Percentiles rank a stretch among this genome's conserved stretches.
phyloP scores from a whole-genome alignment of 2,888 invertebrate species.

The Tachina fera region DNA sequence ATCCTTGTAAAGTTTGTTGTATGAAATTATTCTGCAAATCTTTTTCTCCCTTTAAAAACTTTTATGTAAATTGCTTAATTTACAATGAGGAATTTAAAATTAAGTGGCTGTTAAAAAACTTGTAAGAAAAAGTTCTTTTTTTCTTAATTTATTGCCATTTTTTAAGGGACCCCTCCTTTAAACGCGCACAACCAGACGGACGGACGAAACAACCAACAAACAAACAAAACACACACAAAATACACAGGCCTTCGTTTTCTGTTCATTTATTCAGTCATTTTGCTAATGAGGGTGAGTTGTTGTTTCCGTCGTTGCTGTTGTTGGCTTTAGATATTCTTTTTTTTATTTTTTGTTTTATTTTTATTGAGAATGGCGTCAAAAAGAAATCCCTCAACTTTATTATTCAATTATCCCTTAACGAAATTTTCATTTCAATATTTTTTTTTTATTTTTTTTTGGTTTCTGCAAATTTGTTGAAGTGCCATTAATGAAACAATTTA shows the following conservation, averaged over 20 bases:
- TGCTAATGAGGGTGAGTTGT: conserved; percentile 71
- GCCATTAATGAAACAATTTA: conserved; percentile 64
- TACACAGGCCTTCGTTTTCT: conserved; percentile 27
- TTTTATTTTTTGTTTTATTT: conserved; percentile 14
- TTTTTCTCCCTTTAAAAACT: neutral
- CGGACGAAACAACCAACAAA: conserved; percentile 24
- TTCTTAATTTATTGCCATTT: conserved; percentile 64
- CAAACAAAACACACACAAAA: neutral
- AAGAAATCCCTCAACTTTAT: conserved; percentile 64
- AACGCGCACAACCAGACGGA: conserved; percentile 41
- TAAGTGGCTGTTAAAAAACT: conserved; percentile 59
- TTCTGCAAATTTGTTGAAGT: conserved; percentile 49
- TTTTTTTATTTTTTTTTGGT: conserved; percentile 4
- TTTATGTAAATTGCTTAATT: conserved; percentile 25
- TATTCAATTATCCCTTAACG: conserved; percentile 71
- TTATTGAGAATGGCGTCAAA: conserved; percentile 67
- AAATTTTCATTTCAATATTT: conserved; percentile 1
- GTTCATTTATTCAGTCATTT: conserved; percentile 58
- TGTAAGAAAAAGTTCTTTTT: conserved; percentile 8
- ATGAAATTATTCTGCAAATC: neutral
- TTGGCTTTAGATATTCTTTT: conserved; percentile 19
- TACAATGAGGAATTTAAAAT: conserved; percentile 53
- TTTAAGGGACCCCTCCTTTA: conserved; percentile 64
- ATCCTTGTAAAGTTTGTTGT: neutral
- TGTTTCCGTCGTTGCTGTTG: conserved; percentile 44